Evolutionary conservation across 2,113 vertebrate species (phyloP), one percentile per base, ranked within the genome.

Genomic region (Dinomys branickii): DNA sequence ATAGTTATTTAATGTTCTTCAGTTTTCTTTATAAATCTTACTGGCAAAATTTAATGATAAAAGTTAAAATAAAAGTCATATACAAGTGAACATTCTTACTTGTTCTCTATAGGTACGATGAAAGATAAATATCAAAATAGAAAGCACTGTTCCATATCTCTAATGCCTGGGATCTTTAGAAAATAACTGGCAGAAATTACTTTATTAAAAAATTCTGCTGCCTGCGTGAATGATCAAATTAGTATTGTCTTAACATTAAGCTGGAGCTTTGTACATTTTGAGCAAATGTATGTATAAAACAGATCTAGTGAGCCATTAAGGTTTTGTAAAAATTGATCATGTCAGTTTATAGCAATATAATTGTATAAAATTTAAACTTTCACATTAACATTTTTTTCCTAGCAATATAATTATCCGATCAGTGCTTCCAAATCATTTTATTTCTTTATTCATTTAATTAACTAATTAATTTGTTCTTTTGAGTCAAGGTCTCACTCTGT

Each of bases 351-450:
- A 44, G 56, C 58, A 94, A 83, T 19, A 83, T 67, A 80, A 47
- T 87, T 96, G 95, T 86, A 94, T 75, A 88, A 94, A 94, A 56
- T 75, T 91, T 95, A 91, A 28, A 65, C 86, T 92, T 95, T 97
- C 59, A 94, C 5, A 82, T 90, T 69, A 92, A 71, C 24, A 92
- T 5, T 81, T 94, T 84, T 89, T 97, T 90, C 73, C 1, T 85
- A 71, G 20, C 93, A 88, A 50, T 73, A 1, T 90, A 84, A 91
- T 77, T 96, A 47, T 85, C 38, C 77, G 89, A 95, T n/a, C 17
- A 82, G 58, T 82, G 28, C 58, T 93, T 95, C 86, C 73, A 94
- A 90, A 71, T 71, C 9, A 24, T 41, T 41, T 41, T 11, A 24
- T 73, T 73, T 73, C 41, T 41, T 73, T 35, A 67, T 67, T 35